Evolutionary conservation across 2,888 invertebrate genomes (phyloP), one percentile per base, ranked within the genome.

Genomic region (Lasius platythorax): DNA sequence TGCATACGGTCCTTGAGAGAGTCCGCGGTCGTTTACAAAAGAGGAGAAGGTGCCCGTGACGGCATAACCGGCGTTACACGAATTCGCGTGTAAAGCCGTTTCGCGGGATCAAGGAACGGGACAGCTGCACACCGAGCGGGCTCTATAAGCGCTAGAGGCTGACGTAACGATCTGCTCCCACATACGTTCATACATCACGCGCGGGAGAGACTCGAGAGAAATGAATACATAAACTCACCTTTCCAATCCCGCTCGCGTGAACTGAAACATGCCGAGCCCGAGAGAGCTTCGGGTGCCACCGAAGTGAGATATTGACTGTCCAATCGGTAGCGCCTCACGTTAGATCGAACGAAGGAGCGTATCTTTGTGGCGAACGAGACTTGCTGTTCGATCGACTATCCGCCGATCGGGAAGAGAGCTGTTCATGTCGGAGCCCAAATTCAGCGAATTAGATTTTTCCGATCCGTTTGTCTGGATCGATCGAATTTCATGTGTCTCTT

Each of bases 171-270:
- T 82, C 88, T 88, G 91, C 92, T 92, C 92, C 92, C 92, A 92
- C 92, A 90, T 91, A 89, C 89, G 91, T 90, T 87, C 89, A 89
- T 91, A 90, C 88, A 88, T 91, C 91, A 87, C 87, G 89, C 89
- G 87, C 79, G 85, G 82, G 78, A 83, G 68, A 72, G 85, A 83
- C 86, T 83, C 84, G 75, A 88, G 89, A 90, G 92, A 91, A 93
- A 92, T 91, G 91, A 92, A 91, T 92, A 89, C 89, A 90, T 92
- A 93, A 92, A 93, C 87, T 89, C 87, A 88, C 91, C 92, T 93
- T 93, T 93, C 91, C 88, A 92, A 93, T 93, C 90, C 84, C 66
- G 82, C 78, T 84, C 85, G 85, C 82, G 68, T 82, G 81, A 78
- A 64, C 46, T 63, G 82, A 85, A 82, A 88, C 87, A 87, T 82